Percentiles rank a stretch among this genome's conserved stretches.
Evolutionary conservation across 2,113 vertebrate species (phyloP).

Genomic region (Athene noctua): DNA sequence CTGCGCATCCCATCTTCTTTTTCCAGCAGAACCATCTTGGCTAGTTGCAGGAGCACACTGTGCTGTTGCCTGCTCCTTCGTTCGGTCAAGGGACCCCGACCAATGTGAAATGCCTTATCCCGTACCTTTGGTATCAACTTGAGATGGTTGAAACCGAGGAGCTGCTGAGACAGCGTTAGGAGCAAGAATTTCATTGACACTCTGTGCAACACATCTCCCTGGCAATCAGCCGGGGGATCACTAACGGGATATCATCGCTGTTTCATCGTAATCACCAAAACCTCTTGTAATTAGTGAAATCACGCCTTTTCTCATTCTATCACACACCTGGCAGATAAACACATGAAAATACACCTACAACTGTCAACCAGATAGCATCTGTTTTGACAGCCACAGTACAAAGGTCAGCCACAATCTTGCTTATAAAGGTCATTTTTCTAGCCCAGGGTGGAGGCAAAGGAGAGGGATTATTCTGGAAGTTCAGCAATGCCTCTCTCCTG

Average conservation of each 20-base stretch:
- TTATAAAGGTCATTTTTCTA: slow-evolving; percentile 28
- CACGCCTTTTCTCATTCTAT: neutral
- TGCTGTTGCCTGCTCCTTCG: neutral
- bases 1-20: neutral
- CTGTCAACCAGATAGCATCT: neutral
- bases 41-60: fast-evolving
- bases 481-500: neutral
- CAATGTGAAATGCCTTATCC: neutral
- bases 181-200: fast-evolving
- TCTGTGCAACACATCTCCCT: neutral
- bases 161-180: fast-evolving
- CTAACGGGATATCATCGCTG: neutral
- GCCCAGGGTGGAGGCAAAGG: neutral
- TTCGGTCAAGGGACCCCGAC: neutral
- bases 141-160: fast-evolving
- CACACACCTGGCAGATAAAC: neutral
- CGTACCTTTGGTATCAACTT: fast-evolving
- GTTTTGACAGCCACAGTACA: neutral
- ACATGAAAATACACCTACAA: neutral
- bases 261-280: neutral
- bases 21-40: fast-evolving
- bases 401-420: neutral
- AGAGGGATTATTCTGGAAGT: neutral
- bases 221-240: neutral
- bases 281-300: neutral